These are phyloP conservation scores for Scalopus aquaticus DNA, from an alignment of 2,113 vertebrate genomes.

Conservation along the genomic window DNA sequence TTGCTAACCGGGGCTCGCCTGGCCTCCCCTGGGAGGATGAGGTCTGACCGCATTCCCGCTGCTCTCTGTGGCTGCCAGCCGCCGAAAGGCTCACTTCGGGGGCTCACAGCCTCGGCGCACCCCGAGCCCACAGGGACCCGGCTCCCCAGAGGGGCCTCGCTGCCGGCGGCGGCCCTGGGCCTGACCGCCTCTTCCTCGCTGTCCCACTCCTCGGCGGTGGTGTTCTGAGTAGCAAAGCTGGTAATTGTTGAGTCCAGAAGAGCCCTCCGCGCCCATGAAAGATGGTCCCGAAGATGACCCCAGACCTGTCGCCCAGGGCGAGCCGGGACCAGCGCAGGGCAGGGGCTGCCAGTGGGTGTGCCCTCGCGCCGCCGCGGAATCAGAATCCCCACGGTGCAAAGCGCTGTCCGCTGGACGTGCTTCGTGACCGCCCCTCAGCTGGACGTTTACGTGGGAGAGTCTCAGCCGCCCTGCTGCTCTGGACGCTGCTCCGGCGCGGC, in stretches of 20 bases:
- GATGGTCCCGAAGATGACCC: too few species aligned
- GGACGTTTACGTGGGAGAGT: too few species aligned
- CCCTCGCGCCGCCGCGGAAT: background rate
- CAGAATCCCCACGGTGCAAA: background rate
- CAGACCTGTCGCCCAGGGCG: background rate
- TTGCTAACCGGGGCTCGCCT: background rate
- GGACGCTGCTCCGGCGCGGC: too few species aligned
- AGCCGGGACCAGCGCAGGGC: background rate
- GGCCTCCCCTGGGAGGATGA: background rate
- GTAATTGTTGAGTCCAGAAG: background rate
- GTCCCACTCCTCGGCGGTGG: background rate
- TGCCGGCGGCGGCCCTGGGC: too few species aligned
- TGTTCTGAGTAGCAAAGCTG: background rate
- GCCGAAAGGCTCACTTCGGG: background rate
- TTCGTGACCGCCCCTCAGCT: background rate
- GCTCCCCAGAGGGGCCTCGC: too few species aligned
- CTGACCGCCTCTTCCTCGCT: background rate
- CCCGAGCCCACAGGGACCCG: too few species aligned
- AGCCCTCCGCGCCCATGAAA: background rate
- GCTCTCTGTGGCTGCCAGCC: background rate
- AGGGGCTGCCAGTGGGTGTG: too few species aligned
- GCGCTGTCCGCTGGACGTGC: background rate
- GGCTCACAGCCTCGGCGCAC: background rate
- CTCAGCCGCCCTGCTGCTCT: too few species aligned
- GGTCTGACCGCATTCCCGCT: background rate